phyloP scores from a whole-genome alignment of 2,888 invertebrate genomes.

The Trilocha varians region DNA sequence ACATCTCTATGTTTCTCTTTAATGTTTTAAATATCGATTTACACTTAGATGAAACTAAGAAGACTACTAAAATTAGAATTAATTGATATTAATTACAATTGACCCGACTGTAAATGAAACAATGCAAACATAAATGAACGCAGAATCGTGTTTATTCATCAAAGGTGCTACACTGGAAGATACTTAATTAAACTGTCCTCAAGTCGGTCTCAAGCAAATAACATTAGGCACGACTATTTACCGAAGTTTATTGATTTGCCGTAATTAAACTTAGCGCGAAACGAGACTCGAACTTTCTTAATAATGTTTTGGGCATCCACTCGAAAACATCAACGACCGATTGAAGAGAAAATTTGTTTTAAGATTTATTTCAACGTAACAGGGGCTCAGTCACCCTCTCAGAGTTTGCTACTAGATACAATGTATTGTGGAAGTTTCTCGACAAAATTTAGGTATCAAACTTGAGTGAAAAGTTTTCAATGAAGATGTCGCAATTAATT shows the following conservation, averaged over 20 bases:
- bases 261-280: constrained; percentile 28
- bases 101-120: background rate
- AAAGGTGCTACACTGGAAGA: constrained; percentile 1
- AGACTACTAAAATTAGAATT: too few relatives aligned
- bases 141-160: background rate
- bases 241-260: constrained; percentile 22
- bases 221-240: constrained; percentile 13
- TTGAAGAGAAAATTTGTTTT: constrained; percentile 42
- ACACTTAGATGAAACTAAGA: too few relatives aligned
- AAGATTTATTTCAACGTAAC: constrained; percentile 33
- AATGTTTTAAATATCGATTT: too few relatives aligned
- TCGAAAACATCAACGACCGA: constrained; percentile 28
- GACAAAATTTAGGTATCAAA: constrained; percentile 59
- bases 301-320: constrained; percentile 34
- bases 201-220: constrained; percentile 12
- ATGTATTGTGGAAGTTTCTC: constrained; percentile 53
- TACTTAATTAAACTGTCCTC: constrained; percentile 13
- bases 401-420: constrained; percentile 34
- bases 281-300: constrained; percentile 33
- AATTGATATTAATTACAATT: background rate
- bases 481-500: constrained; percentile 72
- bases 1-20: too few relatives aligned
- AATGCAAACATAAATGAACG: background rate
- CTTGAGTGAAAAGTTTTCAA: constrained; percentile 60
- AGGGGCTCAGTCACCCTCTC: constrained; percentile 35